Base-by-base conservation (phyloP, 2,113 vertebrate genomes). In the Brachypodius melanocephalos region DNA sequence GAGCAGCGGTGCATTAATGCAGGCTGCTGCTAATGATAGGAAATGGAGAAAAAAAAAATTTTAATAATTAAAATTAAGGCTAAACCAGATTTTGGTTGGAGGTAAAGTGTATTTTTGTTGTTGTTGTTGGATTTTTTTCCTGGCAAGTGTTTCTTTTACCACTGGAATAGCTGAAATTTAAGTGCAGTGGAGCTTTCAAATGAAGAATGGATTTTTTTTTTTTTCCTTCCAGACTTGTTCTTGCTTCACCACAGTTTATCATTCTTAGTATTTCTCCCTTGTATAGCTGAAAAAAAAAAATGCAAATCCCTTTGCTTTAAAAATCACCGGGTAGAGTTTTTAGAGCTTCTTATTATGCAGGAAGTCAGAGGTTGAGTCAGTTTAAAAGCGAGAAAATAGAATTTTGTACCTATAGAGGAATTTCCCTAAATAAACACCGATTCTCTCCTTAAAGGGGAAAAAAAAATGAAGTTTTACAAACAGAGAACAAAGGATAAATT, bases 31-130 rank as follows among this genome's bases (percentile, higher is more conserved):
- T 29, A 59, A 48, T 22, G 25, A 38, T 36, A 31, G 7, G 20
- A 71, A 68, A 63, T 38, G 1, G 25, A 12, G 9, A 2, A 5
- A 3, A 17, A 28, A 19, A 17, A 0, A 12, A 42, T 22, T n/a
- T 51, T 55, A 58, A 54, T 62, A 40, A 63, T 51, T 61, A 38
- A 45, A 79, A 68, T 62, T 34, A 9, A 48, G 21, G 34, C 48
- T n/a, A 55, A 82, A 67, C 3, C 0, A 0, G 43, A 25, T 16
- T 79, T 86, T 86, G 7, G 1, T 11, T 69, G 12, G 5, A 14
- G 6, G 4, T 1, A 19, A 4, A 1, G 7, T 16, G 7, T 66
- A 2, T 8, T 29, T 40, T 14, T 67, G n/a, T n/a, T n/a, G n/a
- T 45, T 51, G 1, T 51, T 1, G 7, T 48, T 75, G 42, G 2